Percentiles rank a stretch among this genome's conserved stretches.
Evolutionary conservation across 2,888 invertebrate genomes (phyloP).

Genomic region (Octodonta nipae): DNA sequence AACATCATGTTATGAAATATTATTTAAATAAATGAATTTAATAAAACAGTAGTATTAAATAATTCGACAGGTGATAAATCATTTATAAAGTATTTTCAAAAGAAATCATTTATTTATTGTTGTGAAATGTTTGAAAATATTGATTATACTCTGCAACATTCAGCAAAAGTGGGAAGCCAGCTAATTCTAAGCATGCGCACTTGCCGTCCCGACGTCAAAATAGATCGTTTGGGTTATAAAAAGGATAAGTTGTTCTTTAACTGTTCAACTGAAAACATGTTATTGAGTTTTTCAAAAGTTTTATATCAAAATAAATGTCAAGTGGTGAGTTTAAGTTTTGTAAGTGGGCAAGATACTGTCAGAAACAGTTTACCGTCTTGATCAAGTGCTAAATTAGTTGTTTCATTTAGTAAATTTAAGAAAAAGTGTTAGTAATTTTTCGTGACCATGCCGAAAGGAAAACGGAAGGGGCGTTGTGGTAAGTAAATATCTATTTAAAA

Average conservation of each 20-base stretch:
- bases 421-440: constrained; percentile 25
- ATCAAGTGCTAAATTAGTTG: constrained; percentile 51
- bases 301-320: constrained; percentile 58
- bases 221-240: background rate
- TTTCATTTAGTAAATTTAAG: constrained; percentile 43
- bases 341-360: constrained; percentile 57
- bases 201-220: background rate
- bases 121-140: too few relatives aligned
- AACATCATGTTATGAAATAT: too few relatives aligned
- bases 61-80: too few relatives aligned
- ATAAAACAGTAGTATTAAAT: too few relatives aligned
- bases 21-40: too few relatives aligned
- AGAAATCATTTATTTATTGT: too few relatives aligned
- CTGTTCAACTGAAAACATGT: constrained; percentile 46
- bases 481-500: constrained; percentile 27
- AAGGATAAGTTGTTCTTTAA: constrained; percentile 25
- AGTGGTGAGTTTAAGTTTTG: constrained; percentile 45
- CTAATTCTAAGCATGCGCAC: background rate
- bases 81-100: too few relatives aligned
- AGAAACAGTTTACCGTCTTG: constrained; percentile 68
- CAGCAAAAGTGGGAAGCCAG: too few relatives aligned
- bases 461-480: constrained; percentile 63
- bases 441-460: constrained; percentile 61
- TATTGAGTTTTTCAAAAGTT: constrained; percentile 60
- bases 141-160: too few relatives aligned